Evolutionary conservation across 2,888 invertebrate genomes (phyloP).

Genomic region (Phengaris alcon): DNA sequence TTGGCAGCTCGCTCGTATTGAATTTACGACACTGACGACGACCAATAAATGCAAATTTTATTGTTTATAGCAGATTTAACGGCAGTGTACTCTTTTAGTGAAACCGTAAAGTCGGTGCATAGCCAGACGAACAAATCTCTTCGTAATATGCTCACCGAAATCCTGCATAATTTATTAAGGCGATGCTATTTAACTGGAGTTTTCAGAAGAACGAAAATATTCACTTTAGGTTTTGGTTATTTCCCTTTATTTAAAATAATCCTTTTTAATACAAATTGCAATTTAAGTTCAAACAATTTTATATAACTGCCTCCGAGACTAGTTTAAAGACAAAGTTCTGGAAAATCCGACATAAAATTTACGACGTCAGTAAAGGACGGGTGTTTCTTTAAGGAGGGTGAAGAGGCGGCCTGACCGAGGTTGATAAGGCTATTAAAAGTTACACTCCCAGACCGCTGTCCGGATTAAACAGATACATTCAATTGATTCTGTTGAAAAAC

Average conservation of each 20-base stretch:
- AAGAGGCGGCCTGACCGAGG: conserved; percentile 60
- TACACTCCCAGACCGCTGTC: conserved; percentile 62
- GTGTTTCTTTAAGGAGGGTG: conserved; percentile 48
- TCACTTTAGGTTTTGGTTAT: neutral
- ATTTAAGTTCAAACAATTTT: conserved; percentile 11
- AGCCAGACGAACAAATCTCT: conserved; percentile 54
- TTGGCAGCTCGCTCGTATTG: conserved; percentile 68
- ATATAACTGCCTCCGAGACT: neutral
- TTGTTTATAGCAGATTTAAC: conserved; percentile 77
- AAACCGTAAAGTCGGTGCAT: conserved; percentile 65
- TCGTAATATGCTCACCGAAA: conserved; percentile 26
- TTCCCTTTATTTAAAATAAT: neutral
- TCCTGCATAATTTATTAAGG: conserved; percentile 5
- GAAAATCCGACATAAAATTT: conserved; percentile 31
- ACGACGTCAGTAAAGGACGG: conserved; percentile 50
- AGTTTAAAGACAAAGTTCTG: conserved; percentile 24
- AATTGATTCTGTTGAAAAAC: conserved; percentile 56
- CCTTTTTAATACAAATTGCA: conserved; percentile 10
- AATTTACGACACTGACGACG: conserved; percentile 73
- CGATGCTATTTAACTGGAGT: neutral
- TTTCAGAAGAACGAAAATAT: neutral
- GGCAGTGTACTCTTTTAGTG: conserved; percentile 73
- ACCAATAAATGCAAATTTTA: conserved; percentile 79
- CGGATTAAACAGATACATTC: conserved; percentile 62
- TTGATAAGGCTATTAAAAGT: conserved; percentile 78